Evolutionary conservation across 30 jellyfish, hydroid and myxozoan species (phyloP), one percentile per base, ranked within the genome.

Genomic region (Turritopsis rubra): DNA sequence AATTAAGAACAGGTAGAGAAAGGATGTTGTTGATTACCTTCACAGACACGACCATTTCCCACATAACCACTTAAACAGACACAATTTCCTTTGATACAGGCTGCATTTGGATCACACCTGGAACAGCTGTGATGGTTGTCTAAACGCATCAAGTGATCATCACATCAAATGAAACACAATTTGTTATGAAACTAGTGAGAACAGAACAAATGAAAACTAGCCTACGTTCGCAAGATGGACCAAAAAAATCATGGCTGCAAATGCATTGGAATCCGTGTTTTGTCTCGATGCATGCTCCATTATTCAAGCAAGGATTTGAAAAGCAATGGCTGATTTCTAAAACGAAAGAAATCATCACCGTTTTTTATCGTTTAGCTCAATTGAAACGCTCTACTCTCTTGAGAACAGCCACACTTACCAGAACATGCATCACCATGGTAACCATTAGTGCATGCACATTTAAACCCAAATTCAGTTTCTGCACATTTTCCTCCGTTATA

Each of bases 21-120:
- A n/a, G n/a, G n/a, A n/a, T n/a, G n/a, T n/a, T n/a, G n/a, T n/a
- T n/a, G n/a, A n/a, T 81, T 85, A 91, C 97, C 91, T 54, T 91
- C 97, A 71, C 97, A 91, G 21, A 73, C 28, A 19, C 81, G 79
- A 4, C 97, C 97, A 65, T 87, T 74, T 20, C 97, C 97, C 7
- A 74, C 54, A 71, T 31, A 91, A 25, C 97, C 97, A 22, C 65
- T 65, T 52, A 88, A 75, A 80, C 97, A 91, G 60, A 86, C 94
- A 65, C 97, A 91, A 28, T 71, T 87, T 21, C 94, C 96, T 30
- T 87, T 87, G 65, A 91, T 75, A 75, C 97, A 91, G 18, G 85
- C 97, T 1, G 97, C 97, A 41, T 91, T 78, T 21, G 87, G 83
- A 66, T 86, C 94, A 80, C 97, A 91, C 18, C 75, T 72, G 28